phyloP scores from a whole-genome alignment of 2,888 invertebrate genomes.

The Tineola bisselliella region DNA sequence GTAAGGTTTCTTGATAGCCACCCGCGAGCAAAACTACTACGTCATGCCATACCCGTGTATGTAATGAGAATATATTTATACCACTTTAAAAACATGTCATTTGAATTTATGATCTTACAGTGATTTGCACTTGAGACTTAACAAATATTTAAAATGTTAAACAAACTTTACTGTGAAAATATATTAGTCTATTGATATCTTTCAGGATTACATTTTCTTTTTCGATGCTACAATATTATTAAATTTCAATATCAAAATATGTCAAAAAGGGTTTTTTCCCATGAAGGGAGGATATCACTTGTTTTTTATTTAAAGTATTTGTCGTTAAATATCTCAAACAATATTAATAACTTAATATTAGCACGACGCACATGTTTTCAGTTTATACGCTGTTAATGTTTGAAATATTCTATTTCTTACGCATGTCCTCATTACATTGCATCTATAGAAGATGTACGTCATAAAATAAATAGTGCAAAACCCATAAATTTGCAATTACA shows the following conservation, averaged over 20 bases:
- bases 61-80: not conserved
- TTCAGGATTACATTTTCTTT: not conserved
- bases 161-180: not conserved
- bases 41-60: not conserved
- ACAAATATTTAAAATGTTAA: not conserved
- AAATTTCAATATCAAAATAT: no score
- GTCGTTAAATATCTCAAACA: slow-evolving; percentile 23
- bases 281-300: no score
- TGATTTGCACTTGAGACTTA: not conserved
- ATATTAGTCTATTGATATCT: not conserved
- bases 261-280: no score
- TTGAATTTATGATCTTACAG: not conserved
- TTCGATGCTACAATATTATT: no score
- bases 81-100: not conserved
- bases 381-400: slow-evolving; percentile 28
- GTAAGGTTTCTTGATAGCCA: slow-evolving; percentile 20
- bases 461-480: not conserved
- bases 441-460: no score
- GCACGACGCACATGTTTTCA: slow-evolving; percentile 50
- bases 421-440: slow-evolving; percentile 4
- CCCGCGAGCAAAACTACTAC: slow-evolving; percentile 15
- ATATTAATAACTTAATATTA: slow-evolving; percentile 25
- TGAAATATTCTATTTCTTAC: slow-evolving; percentile 6
- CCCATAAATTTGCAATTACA: not conserved
- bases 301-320: no score